These are phyloP conservation scores for Himantopus leucocephalus DNA, from an alignment of 2,113 vertebrate genomes.

Conservation along the genomic window DNA sequence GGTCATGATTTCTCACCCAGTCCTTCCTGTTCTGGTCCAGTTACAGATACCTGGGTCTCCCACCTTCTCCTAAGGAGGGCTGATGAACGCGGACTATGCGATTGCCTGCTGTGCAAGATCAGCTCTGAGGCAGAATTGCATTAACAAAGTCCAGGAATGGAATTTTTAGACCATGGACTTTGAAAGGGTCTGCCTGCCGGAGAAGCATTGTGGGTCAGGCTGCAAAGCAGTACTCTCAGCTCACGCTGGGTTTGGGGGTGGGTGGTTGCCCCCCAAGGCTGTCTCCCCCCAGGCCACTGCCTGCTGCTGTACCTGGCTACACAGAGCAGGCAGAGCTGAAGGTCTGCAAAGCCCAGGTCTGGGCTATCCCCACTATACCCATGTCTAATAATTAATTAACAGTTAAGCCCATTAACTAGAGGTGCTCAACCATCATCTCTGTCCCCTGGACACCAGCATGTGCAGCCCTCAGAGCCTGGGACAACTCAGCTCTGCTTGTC, in stretches of 20 bases:
- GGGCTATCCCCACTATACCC: background rate
- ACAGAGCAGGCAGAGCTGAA: background rate
- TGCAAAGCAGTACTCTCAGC: background rate
- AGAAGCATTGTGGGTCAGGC: background rate
- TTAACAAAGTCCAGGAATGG: background rate
- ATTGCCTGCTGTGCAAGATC: background rate
- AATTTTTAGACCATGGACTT: background rate
- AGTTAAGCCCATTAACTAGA: background rate
- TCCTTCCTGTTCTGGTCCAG: background rate
- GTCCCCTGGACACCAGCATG: background rate
- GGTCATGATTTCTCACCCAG: background rate
- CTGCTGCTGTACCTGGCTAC: background rate
- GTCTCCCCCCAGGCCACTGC: background rate
- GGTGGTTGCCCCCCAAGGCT: background rate
- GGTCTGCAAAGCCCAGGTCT: background rate
- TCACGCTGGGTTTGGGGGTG: background rate
- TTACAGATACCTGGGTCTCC: background rate
- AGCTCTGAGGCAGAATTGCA: background rate
- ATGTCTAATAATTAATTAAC: background rate
- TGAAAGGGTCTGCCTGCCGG: background rate
- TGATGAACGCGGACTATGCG: rapidly evolving
- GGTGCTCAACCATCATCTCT: background rate
- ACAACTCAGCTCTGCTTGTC: rapidly evolving
- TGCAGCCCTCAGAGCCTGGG: background rate
- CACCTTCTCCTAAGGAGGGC: background rate